Evolutionary conservation across 2,888 invertebrate species (phyloP), one percentile per base, ranked within the genome.

Genomic region (Troilus luridus): DNA sequence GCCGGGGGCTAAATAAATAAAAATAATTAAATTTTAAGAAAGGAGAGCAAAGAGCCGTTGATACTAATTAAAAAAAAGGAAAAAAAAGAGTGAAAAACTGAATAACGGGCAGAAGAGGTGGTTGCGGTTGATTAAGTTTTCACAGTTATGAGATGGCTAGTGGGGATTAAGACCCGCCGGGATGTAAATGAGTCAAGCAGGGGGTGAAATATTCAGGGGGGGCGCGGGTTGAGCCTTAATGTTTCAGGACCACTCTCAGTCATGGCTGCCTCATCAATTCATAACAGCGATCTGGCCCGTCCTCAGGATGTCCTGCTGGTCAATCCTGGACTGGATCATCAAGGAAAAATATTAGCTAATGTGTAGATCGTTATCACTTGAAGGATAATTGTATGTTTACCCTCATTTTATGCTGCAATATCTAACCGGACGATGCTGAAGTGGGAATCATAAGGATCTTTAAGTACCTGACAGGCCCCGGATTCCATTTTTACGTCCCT

Each of bases 21-120:
- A 85, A 85, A 85, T 85, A 85, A 85, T 85, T 85, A 85, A 85
- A 85, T 85, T 85, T 85, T 58, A 85, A 85, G 85, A 58, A 85
- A 85, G 85, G 10, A 85, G 56, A 85, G 56, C 21, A 85, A 85
- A 85, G 56, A 85, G 56, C n/a, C 56, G 85, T 58, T 85, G 85
- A 85, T 54, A 85, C 56, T 56, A 85, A 85, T 85, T 85, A 56
- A 85, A 85, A 85, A 85, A 85, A 58, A 58, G 12, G 8, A 54
- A 85, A 85, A 85, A 85, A 85, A 56, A 56, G 41, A 85, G 54
- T 56, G 56, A 85, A 85, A 85, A 54, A 85, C 85, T 58, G 72
- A 77, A 77, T 77, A 67, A 41, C 17, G 72, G 41, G 0, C 0
- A 0, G 21, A 1, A 12, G 85, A 85, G 85, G 85, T 85, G 85